Evolutionary conservation across 2,113 vertebrate genomes (phyloP), one percentile per base, ranked within the genome.

Genomic region (Gasterosteus nipponicus): DNA sequence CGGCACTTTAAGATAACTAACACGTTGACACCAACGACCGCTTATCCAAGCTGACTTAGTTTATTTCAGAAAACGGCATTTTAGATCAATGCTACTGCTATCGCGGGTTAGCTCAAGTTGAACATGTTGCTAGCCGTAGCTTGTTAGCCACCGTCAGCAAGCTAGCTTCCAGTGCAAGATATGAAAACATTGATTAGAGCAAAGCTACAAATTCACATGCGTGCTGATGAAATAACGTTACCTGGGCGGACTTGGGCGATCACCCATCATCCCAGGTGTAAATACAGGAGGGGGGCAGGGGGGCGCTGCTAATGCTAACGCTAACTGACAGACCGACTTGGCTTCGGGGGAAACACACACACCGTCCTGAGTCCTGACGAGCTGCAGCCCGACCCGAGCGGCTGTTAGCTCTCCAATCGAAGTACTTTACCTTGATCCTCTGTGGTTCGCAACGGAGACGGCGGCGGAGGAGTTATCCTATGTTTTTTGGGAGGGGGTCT

Each of bases 391-490:
- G 73, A 76, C 77, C 22, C 46, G 78, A 41, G 64, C 66, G 71
- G 79, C 75, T 60, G 61, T 47, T 29, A 61, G 53, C 82, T 73
- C 82, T 84, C 58, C 67, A 62, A 65, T 59, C 67, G 75, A 12
- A 22, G 75, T 86, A 88, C 89, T 90, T 94, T 92, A 94, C 93
- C 93, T 94, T 84, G 92, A 94, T 94, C 93, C 93, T 93, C 89
- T 90, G 87, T 80, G 83, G 75, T 89, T 90, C 75, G 87, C 84
- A 72, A 84, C 85, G 89, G 80, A 93, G 87, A 90, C 87, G 85
- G 81, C 74, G 90, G 80, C 69, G 39, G 61, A 76, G 70, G 77
- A 87, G 75, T 85, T 82, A 75, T 86, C 85, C 80, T 88, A 81
- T 79, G 76, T 85, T 80, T 44, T 44, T 74, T 15, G 46, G 81